These are phyloP conservation scores for Gracilinanus agilis DNA, from an alignment of 2,113 vertebrate genomes.

Conservation along the genomic window DNA sequence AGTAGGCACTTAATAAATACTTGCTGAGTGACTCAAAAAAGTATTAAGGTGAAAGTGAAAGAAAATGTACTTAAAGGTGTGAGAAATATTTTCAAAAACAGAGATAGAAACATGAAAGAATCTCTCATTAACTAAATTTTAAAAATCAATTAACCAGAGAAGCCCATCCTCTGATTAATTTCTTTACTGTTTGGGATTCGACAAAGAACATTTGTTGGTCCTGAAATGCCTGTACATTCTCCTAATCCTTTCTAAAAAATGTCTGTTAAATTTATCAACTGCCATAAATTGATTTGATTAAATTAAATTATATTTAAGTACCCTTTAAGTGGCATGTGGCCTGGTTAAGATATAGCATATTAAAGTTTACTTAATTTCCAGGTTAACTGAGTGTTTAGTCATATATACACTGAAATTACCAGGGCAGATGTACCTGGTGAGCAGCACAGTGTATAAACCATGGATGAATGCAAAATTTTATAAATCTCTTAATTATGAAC, in stretches of 20 bases:
- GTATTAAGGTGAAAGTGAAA: background rate
- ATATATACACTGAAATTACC: background rate
- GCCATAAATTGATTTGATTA: background rate
- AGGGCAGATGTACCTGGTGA: background rate
- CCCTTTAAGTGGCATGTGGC: background rate
- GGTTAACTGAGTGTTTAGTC: background rate
- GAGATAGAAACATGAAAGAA: background rate
- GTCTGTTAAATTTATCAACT: background rate
- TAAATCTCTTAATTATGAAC: background rate
- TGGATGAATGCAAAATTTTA: background rate
- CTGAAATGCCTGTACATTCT: background rate
- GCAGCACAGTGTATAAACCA: background rate
- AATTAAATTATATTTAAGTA: background rate
- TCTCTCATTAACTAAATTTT: background rate
- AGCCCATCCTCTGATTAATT: background rate
- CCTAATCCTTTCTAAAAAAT: background rate
- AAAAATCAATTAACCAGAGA: background rate
- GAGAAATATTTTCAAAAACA: background rate
- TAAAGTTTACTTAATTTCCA: background rate
- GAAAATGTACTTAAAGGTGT: background rate
- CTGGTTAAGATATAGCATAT: background rate
- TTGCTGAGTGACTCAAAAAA: background rate
- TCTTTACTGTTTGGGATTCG: background rate
- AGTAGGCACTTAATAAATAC: background rate
- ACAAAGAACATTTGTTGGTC: background rate